Evolutionary conservation across 2,888 invertebrate genomes (phyloP).

Genomic region (Amitus sp.): DNA sequence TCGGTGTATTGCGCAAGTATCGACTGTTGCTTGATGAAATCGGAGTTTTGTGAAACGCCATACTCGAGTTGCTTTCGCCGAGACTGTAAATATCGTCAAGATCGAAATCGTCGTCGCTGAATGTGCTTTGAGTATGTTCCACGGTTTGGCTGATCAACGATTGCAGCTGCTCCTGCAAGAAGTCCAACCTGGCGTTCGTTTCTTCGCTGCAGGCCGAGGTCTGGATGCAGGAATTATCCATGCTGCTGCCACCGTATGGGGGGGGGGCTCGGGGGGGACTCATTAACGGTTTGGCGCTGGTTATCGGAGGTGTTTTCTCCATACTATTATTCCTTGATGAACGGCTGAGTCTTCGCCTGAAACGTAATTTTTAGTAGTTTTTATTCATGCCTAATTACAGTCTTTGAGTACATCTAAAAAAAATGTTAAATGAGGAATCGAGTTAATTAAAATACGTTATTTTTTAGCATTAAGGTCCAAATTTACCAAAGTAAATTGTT

Average conservation of each 20-base stretch:
- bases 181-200: constrained; percentile 52
- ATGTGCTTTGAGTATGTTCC: constrained; percentile 49
- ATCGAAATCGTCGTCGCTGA: constrained; percentile 46
- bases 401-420: no score
- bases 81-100: no score
- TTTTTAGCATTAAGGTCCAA: no score
- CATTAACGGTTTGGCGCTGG: constrained; percentile 8
- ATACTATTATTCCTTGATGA: constrained; percentile 75
- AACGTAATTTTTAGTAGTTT: constrained; percentile 17
- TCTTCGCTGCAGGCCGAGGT: constrained; percentile 50
- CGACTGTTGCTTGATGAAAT: no score
- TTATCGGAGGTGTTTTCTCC: constrained; percentile 31
- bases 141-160: constrained; percentile 54
- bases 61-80: constrained; percentile 15
- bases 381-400: no score
- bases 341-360: constrained; percentile 61
- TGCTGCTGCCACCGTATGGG: background rate
- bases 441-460: no score
- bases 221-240: constrained; percentile 12
- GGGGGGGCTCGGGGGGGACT: no score
- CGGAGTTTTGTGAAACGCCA: constrained; percentile 48
- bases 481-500: no score
- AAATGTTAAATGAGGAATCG: no score
- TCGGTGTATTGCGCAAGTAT: no score
- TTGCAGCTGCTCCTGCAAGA: constrained; percentile 53